Conservation (phyloP, 2,113 vertebrate genomes). For the rat (Rattus norvegicus) region GRCr8 NC_086023.1:136870501-136871000, state of each 20-base stretch:
- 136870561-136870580: not conserved
- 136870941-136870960: not conserved
- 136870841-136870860: not conserved
- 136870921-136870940: not conserved
- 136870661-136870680: not conserved
- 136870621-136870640: not conserved
- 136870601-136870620: not conserved
- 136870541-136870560: not conserved
- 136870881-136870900: not conserved
- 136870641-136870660: too few relatives aligned
- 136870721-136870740: not conserved
- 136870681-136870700: too few relatives aligned
- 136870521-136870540: not conserved
- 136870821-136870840: not conserved
- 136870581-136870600: not conserved
- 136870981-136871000: not conserved
- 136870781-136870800: not conserved
- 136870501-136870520: not conserved
- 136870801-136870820: not conserved
- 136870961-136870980: not conserved
- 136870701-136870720: not conserved
- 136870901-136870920: not conserved
- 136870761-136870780: not conserved
- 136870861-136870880: not conserved
- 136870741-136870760: not conserved